Conservation (phyloP, 2,797 vertebrate genomes). For the Rhadinocentrus ornatus region DNA sequence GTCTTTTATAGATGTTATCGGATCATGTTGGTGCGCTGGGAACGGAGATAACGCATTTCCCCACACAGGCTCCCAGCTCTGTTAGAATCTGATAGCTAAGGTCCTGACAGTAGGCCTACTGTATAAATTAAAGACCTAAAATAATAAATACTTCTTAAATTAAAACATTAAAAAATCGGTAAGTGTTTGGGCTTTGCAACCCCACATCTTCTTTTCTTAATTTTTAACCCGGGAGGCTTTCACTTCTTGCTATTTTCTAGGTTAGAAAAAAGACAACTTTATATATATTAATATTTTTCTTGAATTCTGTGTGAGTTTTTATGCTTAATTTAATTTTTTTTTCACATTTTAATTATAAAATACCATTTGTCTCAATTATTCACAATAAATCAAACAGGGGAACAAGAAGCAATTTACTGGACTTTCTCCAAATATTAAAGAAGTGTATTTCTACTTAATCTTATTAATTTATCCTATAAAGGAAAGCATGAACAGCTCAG, state of each 20-base stretch:
- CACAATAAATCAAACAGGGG: not conserved
- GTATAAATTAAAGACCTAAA: not conserved
- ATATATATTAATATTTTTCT: not conserved
- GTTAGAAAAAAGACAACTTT: not conserved
- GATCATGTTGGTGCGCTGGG: conserved; percentile 59
- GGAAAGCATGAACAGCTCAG: too few relatives aligned
- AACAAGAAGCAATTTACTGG: too few relatives aligned
- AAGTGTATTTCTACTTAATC: too few relatives aligned
- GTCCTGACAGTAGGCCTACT: conserved; percentile 1
- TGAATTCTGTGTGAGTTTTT: not conserved
- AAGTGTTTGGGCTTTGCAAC: not conserved
- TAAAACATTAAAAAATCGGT: not conserved
- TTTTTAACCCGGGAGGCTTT: not conserved
- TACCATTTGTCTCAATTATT: not conserved
- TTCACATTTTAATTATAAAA: not conserved
- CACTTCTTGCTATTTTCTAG: not conserved
- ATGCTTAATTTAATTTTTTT: not conserved
- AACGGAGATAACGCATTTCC: conserved; percentile 67
- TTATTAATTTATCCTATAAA: too few relatives aligned
- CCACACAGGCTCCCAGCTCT: conserved; percentile 41
- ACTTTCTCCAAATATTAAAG: too few relatives aligned
- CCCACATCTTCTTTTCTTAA: not conserved
- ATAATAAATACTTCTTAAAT: not conserved
- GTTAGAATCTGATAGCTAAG: conserved; percentile 51
- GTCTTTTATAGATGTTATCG: conserved; percentile 72